Base-by-base conservation (phyloP, 2,113 vertebrate species). In the Athene cunicularia region DNA sequence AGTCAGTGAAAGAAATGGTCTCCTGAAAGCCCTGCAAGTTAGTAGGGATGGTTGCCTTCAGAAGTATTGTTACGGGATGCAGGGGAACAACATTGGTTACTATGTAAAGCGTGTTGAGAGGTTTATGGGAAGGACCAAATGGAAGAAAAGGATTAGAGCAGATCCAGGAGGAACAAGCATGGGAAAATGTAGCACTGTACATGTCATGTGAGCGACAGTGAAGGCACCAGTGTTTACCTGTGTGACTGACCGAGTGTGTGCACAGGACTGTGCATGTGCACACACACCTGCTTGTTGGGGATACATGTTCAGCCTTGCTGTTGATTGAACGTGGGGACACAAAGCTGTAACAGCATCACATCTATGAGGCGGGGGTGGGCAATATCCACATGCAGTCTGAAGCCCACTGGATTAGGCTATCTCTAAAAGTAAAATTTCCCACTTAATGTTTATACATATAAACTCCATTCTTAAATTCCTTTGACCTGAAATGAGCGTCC, bases 191-290 rank as follows among this genome's bases (percentile, higher is more conserved):
- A 39, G 28, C 10, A 11, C 7, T 49, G 6, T 13, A 6, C 24
- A 32, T 11, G 28, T 20, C 26, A 8, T 5, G 22, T 26, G 41
- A 50, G 22, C 32, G 28, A 12, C 8, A 22, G 33, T 67, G 45
- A 70, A 74, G 43, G 17, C 16, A 58, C 10, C 6, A 1, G 20
- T 20, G 58, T 14, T 63, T 27, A 28, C 8, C 12, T n/a, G 39
- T 12, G n/a, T 32, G 26, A 27, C 7, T 1, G 1, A n/a, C 3
- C 0, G 1, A 17, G 8, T 19, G 32, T 24, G 35, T 56, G 8
- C 8, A 22, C 1, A 1, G 43, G 3, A 17, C 12, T n/a, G 8
- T 20, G 41, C 3, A 16, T 39, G 28, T 16, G 11, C 28, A 18
- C 1, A 1, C 26, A 21, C 14, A 23, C 11, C 30, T 59, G 6